phyloP scores from a whole-genome alignment of 2,888 invertebrate species.

The Ryuthela nishihirai region DNA sequence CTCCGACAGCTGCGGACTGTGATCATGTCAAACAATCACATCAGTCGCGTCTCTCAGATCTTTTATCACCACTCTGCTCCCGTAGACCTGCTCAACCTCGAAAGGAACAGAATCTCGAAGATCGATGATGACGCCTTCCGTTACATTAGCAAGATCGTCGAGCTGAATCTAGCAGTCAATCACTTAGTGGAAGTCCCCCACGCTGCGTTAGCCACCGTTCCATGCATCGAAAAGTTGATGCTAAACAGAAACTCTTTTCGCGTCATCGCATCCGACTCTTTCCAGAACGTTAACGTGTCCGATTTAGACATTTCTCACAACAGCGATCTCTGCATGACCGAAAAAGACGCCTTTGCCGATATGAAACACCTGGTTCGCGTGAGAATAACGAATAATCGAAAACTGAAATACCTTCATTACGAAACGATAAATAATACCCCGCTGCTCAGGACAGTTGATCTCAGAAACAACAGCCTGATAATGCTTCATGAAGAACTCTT shows the following conservation, averaged over 20 bases:
- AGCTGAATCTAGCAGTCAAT: constrained; percentile 41
- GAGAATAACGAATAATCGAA: constrained; percentile 38
- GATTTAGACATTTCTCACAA: constrained; percentile 39
- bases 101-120: constrained; percentile 25
- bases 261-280: constrained; percentile 31
- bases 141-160: constrained; percentile 38
- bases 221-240: constrained; percentile 36
- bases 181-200: constrained; percentile 41
- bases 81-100: constrained; percentile 2
- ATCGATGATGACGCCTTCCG: constrained; percentile 42
- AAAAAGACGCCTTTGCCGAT: constrained; percentile 36
- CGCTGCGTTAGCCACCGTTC: constrained; percentile 37
- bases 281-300: constrained; percentile 35
- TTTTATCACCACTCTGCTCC: not conserved
- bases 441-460: constrained; percentile 36
- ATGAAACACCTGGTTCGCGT: constrained; percentile 38
- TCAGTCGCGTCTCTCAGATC: not conserved
- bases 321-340: constrained; percentile 36
- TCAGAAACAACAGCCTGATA: constrained; percentile 41
- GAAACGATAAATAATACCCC: constrained; percentile 40
- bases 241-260: constrained; percentile 42
- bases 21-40: constrained; percentile 40
- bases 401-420: constrained; percentile 41
- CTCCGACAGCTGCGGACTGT: constrained; percentile 36
- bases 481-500: constrained; percentile 40